Conservation (phyloP, 2,888 invertebrate species). For the Drosophila antonietae region DNA sequence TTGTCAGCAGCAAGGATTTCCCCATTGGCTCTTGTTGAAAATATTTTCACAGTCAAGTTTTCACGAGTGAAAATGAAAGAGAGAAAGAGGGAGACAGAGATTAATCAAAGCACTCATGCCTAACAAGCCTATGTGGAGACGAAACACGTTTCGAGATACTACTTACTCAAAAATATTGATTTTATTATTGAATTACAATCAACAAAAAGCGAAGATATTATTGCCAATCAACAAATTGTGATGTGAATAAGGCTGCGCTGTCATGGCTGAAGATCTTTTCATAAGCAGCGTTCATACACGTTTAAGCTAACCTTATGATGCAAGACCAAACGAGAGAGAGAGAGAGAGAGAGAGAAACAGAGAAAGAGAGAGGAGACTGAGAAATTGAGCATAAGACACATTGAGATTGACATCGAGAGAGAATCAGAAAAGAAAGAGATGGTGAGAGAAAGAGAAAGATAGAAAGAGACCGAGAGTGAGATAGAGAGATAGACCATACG, state of each 20-base stretch:
- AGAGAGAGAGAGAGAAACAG: background rate
- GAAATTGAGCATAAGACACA: background rate
- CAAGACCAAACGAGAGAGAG: too few species aligned
- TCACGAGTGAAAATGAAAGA: background rate
- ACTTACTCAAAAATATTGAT: background rate
- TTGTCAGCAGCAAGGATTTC: background rate
- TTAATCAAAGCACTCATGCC: background rate
- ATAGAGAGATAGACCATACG: background rate
- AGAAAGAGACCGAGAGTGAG: background rate
- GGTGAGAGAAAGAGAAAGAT: background rate
- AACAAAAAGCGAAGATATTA: background rate
- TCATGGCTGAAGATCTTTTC: background rate
- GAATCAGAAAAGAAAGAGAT: background rate
- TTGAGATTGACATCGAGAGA: background rate
- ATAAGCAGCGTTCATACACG: background rate
- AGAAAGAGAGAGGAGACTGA: background rate
- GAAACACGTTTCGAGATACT: background rate
- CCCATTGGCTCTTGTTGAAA: background rate
- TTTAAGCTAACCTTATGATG: background rate
- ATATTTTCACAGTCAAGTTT: background rate
- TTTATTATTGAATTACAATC: background rate
- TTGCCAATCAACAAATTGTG: background rate
- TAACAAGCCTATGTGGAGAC: background rate
- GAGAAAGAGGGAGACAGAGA: background rate
- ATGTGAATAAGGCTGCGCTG: background rate